Percentiles rank a stretch among this genome's conserved stretches.
Conservation (phyloP, 2,888 invertebrate genomes). For the Matsumyia berberina region DNA sequence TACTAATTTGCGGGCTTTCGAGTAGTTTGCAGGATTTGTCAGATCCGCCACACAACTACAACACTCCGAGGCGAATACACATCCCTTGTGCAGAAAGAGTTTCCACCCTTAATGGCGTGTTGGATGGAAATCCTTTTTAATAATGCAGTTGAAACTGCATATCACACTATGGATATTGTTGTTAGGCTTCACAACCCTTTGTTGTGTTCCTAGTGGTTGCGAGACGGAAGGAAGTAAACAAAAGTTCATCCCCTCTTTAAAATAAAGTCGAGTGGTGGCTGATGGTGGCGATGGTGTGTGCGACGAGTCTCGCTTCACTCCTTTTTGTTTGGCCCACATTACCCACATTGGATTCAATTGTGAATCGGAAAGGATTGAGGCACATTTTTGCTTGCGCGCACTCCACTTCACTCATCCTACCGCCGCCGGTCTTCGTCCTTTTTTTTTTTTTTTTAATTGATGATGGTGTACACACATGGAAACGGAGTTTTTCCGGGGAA, state of each 20-base stretch:
- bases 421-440: not conserved
- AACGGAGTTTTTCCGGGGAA: slow-evolving; percentile 17
- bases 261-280: slow-evolving; percentile 56
- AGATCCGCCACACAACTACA: slow-evolving; percentile 6
- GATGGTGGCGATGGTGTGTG: not conserved
- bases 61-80: no score
- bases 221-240: slow-evolving; percentile 73
- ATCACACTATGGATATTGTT: slow-evolving; percentile 54
- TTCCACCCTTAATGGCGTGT: slow-evolving; percentile 37
- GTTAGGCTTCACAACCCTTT: slow-evolving; percentile 44
- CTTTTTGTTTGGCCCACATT: slow-evolving; percentile 66
- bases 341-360: slow-evolving; percentile 49
- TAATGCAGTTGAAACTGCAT: slow-evolving; percentile 54
- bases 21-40: slow-evolving; percentile 40
- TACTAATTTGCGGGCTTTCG: slow-evolving; percentile 61
- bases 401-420: no score
- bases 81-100: slow-evolving; percentile 21
- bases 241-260: slow-evolving; percentile 68
- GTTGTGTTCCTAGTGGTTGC: slow-evolving; percentile 60
- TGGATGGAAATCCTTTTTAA: slow-evolving; percentile 47
- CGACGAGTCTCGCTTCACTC: slow-evolving; percentile 11
- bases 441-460: slow-evolving; percentile 50
- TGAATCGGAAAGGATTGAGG: slow-evolving; percentile 53
- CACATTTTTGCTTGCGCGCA: no score
- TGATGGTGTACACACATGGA: slow-evolving; percentile 51